Evolutionary conservation across 2,113 vertebrate genomes (phyloP).

Genomic region (Calonectris borealis): DNA sequence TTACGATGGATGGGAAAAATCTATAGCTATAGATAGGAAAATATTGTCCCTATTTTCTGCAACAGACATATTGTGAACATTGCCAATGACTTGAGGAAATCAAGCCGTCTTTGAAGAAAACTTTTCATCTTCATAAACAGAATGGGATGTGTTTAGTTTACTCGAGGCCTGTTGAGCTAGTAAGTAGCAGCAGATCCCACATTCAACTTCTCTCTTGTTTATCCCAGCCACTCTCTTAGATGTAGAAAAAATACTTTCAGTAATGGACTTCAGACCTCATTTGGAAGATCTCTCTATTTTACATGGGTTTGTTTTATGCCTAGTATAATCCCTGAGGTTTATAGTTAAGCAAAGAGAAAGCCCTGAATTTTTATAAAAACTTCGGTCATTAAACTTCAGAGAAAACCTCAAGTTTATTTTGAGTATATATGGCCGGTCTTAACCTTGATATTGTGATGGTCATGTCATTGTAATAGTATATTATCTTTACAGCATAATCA

Average conservation of each 20-base stretch:
- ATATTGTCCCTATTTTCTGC: neutral
- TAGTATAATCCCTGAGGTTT: neutral
- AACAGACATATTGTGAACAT: neutral
- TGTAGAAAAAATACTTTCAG: neutral
- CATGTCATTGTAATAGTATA: neutral
- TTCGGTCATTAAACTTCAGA: neutral
- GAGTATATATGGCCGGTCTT: neutral
- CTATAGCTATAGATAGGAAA: neutral
- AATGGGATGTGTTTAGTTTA: neutral
- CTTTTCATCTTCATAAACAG: neutral
- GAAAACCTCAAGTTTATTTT: neutral
- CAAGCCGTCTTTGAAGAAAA: neutral
- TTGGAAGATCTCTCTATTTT: neutral
- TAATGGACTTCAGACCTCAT: neutral
- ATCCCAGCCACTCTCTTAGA: neutral
- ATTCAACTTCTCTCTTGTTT: neutral
- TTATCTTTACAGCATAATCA: neutral
- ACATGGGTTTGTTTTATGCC: neutral
- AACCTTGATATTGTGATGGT: neutral
- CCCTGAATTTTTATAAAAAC: neutral
- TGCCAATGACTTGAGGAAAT: neutral
- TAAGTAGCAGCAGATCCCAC: neutral
- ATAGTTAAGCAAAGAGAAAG: neutral
- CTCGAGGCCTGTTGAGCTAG: neutral
- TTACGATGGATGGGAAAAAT: neutral